Evolutionary conservation across 2,113 vertebrate genomes (phyloP), one percentile per base, ranked within the genome.

Genomic region (Pandion haliaetus): DNA sequence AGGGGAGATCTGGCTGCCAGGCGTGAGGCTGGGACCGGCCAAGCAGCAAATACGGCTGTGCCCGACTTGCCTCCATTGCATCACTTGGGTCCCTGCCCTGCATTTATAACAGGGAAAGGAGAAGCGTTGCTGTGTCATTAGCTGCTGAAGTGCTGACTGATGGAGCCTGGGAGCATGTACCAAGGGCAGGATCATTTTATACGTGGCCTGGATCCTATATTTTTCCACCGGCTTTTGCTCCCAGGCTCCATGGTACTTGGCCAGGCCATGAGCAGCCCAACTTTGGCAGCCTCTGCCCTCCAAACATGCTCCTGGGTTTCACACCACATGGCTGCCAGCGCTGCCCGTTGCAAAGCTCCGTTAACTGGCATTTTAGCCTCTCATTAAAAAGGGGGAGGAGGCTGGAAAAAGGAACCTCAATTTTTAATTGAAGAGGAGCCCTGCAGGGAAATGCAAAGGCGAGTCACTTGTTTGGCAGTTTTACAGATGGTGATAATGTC

Each of bases 341-440:
- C 86, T 59, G 72, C 81, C 63, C 0, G 0, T 32, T 32, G 40
- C 81, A 79, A 78, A 91, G 54, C 73, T 67, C 62, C 1, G 3
- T 67, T 82, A 61, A 34, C 21, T 5, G 6, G 63, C 16, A 8
- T 21, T 32, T 63, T 16, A 69, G 47, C 83, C 91, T 92, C 77
- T 78, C 65, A 67, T 89, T 90, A 91, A 65, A 78, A 72, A 57
- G 24, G 38, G 44, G 79, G 70, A 91, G 52, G 82, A 94, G 84
- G 88, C 62, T 88, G 82, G 49, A 24, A 82, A 85, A 72, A 44
- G 49, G 57, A 88, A 78, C 66, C 62, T 91, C 93, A 96, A 76
- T 95, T 93, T 94, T 90, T 91, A 96, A 97, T 90, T 86, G 95
- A 96, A 93, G 93, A 28, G 3, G 76, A 96, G 91, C 54, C 93